Percentiles rank a stretch among this genome's conserved stretches.
Conservation (phyloP, 2,888 invertebrate genomes). For the Hesperia comma region DNA sequence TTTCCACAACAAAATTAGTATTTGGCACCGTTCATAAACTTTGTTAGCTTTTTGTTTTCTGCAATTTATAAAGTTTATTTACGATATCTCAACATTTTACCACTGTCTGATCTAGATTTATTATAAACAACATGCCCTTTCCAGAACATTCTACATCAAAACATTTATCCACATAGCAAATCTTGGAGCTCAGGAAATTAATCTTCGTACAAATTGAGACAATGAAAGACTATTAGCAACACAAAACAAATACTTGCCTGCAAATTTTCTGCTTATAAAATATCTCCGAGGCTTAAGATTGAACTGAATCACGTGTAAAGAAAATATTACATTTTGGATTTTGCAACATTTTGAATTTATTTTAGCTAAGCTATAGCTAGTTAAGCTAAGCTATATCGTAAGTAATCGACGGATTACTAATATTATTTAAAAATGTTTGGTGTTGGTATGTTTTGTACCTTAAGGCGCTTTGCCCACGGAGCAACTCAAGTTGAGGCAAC, state of each 20-base stretch:
- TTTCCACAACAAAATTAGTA: too few relatives aligned
- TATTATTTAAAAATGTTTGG: too few relatives aligned
- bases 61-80: neutral
- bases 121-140: neutral
- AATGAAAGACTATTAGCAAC: slow-evolving; percentile 70
- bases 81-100: neutral
- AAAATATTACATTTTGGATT: neutral
- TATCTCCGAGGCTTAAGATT: slow-evolving; percentile 47
- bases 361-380: too few relatives aligned
- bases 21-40: neutral
- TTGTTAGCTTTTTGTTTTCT: neutral
- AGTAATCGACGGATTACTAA: too few relatives aligned
- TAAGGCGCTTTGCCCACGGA: too few relatives aligned
- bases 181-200: slow-evolving; percentile 72
- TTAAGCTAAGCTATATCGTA: too few relatives aligned
- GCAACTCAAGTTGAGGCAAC: too few relatives aligned
- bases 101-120: neutral
- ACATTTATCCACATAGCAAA: slow-evolving; percentile 49
- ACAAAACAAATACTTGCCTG: slow-evolving; percentile 65
- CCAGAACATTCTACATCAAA: slow-evolving; percentile 36
- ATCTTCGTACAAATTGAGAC: slow-evolving; percentile 75
- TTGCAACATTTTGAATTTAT: neutral
- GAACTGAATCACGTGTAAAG: neutral
- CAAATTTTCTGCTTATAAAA: slow-evolving; percentile 60
- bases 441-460: too few relatives aligned